Evolutionary conservation across 23 tunicate species (phyloP), one percentile per base, ranked within the genome.

Genomic region (Aplidium turbinatum): DNA sequence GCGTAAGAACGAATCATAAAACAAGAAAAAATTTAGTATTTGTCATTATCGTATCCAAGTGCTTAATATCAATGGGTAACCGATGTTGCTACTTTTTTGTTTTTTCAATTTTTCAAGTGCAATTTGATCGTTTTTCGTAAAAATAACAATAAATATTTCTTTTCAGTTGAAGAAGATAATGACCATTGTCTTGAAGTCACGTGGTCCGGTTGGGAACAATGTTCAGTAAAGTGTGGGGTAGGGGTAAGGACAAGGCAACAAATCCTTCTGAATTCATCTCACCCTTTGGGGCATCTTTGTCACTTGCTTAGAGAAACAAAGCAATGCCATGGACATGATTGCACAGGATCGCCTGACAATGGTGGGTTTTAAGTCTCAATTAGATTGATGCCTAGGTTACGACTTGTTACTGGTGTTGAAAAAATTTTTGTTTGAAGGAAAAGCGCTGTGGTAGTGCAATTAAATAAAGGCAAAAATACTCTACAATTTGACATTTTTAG

Each of bases 171-270:
- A 21, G 33, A 52, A 13, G 65, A 86, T 34, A 57, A 42, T 13
- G 83, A 72, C 52, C 89, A 78, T 39, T 91, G 97, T 50, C 65
- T 39, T 20, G 66, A 72, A 0, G 51, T 68, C 1, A 28, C 60
- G 0, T 94, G 99, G 99, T 61, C 86, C 4, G 90, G 78, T 23
- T 94, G 99, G 99, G 40, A 83, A 28, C 82, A 61, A 0, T 94
- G 99, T 51, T 94, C 99, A 32, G 68, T 47, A 2, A 26, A 86
- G 0, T 94, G 99, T 66, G 99, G 99, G 7, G 35, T 21, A 4
- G 99, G 99, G 7, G 31, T 39, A 2, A 55, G 53, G 68, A 46
- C 58, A 3, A 64, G 99, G 11, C 65, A 76, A 30, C 97, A 91
- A 55, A 47, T 63, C 23, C 38, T 79, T 7, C 29, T 58, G 2